These are phyloP conservation scores for Sebastes kiyomatsui DNA, from an alignment of 2,797 vertebrate genomes.

Conservation along the genomic window DNA sequence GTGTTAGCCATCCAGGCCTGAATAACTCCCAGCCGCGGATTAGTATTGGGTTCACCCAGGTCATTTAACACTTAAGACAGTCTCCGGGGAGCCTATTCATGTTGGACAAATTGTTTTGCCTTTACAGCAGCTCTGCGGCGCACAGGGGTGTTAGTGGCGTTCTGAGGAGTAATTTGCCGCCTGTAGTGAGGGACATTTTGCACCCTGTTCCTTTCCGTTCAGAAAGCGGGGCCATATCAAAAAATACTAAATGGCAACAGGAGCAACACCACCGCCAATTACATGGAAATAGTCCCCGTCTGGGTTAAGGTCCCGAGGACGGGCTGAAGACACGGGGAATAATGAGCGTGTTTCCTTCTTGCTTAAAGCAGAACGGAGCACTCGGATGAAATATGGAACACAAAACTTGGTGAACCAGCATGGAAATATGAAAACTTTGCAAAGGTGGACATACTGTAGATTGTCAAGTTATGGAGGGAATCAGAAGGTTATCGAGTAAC, in stretches of 20 bases:
- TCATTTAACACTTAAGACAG: slow-evolving; percentile 84
- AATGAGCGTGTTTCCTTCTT: slow-evolving; percentile 47
- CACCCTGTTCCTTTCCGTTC: slow-evolving; percentile 64
- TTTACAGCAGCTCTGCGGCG: slow-evolving; percentile 70
- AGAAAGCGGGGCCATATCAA: slow-evolving; percentile 55
- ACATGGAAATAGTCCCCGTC: slow-evolving; percentile 58
- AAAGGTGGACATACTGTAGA: slow-evolving; percentile 28
- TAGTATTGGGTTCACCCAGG: slow-evolving; percentile 80
- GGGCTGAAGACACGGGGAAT: slow-evolving; percentile 48
- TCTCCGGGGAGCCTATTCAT: slow-evolving; percentile 78
- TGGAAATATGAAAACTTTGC: slow-evolving; percentile 50
- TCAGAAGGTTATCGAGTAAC: slow-evolving; percentile 33
- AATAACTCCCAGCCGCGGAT: slow-evolving; percentile 78
- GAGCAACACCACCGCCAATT: slow-evolving; percentile 73
- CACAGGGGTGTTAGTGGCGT: slow-evolving; percentile 66
- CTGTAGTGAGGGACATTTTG: slow-evolving; percentile 74
- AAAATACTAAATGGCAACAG: slow-evolving; percentile 68
- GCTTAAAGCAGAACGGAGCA: slow-evolving; percentile 35
- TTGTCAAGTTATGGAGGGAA: slow-evolving; percentile 43
- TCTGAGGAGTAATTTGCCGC: slow-evolving; percentile 81
- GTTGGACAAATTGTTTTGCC: slow-evolving; percentile 84
- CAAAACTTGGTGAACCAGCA: slow-evolving; percentile 26
- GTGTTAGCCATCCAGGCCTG: slow-evolving; percentile 74
- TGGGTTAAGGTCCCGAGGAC: slow-evolving; percentile 52
- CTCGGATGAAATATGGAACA: slow-evolving; percentile 56